phyloP scores from a whole-genome alignment of 2,797 vertebrate genomes.

The Bryconaethiops microstoma region DNA sequence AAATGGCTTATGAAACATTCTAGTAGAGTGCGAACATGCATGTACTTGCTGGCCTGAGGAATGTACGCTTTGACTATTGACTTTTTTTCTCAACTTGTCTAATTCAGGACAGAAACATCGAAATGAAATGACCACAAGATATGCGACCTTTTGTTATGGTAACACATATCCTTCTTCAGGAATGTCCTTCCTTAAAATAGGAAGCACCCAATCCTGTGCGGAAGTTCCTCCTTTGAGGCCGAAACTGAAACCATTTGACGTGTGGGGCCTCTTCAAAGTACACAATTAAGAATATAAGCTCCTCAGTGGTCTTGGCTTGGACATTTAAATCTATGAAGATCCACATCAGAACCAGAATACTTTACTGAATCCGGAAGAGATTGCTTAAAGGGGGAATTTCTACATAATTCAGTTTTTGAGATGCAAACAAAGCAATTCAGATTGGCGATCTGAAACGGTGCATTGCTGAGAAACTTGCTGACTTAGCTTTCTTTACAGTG shows the following conservation, averaged over 20 bases:
- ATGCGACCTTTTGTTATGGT: slow-evolving; percentile 37
- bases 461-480: too few relatives aligned
- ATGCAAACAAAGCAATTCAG: too few relatives aligned
- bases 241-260: neutral
- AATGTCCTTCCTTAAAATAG: slow-evolving; percentile 66
- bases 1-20: slow-evolving; percentile 37
- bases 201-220: neutral
- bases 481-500: too few relatives aligned
- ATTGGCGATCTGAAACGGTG: too few relatives aligned
- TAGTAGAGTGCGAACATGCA: slow-evolving; percentile 17
- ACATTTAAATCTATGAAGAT: neutral
- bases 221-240: neutral
- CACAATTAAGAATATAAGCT: neutral
- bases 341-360: too few relatives aligned
- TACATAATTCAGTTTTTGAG: too few relatives aligned
- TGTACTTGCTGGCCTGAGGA: neutral
- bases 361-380: too few relatives aligned
- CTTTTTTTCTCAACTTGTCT: neutral
- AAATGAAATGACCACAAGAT: slow-evolving; percentile 30
- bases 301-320: neutral
- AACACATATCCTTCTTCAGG: slow-evolving; percentile 65
- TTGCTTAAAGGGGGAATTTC: too few relatives aligned
- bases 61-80: neutral
- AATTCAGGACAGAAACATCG: slow-evolving; percentile 9
- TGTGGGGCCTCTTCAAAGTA: neutral